Conservation (phyloP, 2,888 invertebrate genomes). For the Oscheius myriophilus region DNA sequence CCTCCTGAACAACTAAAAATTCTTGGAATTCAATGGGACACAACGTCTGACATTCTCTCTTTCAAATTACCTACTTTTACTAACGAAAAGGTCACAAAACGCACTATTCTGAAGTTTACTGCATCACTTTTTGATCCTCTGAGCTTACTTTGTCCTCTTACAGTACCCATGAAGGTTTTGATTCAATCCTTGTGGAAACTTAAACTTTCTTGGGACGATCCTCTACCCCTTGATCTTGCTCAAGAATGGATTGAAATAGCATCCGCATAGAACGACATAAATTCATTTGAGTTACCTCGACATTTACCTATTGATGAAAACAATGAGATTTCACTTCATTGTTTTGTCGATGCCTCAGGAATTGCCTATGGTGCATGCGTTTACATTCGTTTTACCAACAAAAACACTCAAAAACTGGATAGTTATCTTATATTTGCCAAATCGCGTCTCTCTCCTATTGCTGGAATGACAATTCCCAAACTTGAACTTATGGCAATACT, state of each 20-base stretch:
- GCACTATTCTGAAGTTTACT: conserved; percentile 4
- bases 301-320: neutral
- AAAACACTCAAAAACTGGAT: neutral
- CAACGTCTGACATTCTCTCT: conserved; percentile 5
- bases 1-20: conserved; percentile 20
- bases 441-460: neutral
- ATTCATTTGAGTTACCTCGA: no score
- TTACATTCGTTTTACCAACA: neutral
- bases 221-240: neutral
- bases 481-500: conserved; percentile 7
- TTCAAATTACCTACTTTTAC: conserved; percentile 2
- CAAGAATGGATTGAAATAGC: conserved; percentile 20
- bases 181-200: conserved; percentile 28
- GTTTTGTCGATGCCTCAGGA: conserved; percentile 3
- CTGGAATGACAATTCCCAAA: neutral
- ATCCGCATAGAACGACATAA: no score
- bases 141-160: conserved; percentile 31
- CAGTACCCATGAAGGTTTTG: conserved; percentile 32
- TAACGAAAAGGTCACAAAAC: conserved; percentile 7
- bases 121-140: conserved; percentile 34
- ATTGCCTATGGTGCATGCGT: neutral
- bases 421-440: neutral
- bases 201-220: conserved; percentile 15
- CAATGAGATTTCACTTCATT: neutral
- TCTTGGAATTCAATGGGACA: conserved; percentile 35